Percentiles rank a stretch among this genome's conserved stretches.
Evolutionary conservation across 2,113 vertebrate species (phyloP).

Genomic region (Pithys albifrons): DNA sequence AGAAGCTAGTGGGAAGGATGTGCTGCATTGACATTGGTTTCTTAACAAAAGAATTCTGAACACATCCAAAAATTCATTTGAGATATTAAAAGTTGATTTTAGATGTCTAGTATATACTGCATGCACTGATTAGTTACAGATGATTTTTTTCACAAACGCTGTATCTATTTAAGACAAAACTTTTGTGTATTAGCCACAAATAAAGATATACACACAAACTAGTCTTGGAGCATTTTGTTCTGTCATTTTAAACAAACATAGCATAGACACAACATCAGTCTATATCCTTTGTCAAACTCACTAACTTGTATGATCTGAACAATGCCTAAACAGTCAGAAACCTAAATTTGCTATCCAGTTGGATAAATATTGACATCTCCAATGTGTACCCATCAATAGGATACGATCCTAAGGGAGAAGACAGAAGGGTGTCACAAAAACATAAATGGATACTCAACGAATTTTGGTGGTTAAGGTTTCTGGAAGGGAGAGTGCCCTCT

Average conservation of each 20-base stretch:
- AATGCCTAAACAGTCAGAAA: constrained; percentile 7
- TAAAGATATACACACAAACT: background rate
- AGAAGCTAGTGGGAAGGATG: background rate
- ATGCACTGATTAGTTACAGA: background rate
- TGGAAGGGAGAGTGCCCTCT: constrained; percentile 93
- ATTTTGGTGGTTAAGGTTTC: constrained; percentile 93
- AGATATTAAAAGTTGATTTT: background rate
- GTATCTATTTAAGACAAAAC: background rate
- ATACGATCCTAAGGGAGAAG: constrained; percentile 43
- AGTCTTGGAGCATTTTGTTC: background rate
- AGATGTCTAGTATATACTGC: background rate
- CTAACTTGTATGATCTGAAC: background rate
- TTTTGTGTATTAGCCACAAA: background rate
- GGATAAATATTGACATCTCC: background rate
- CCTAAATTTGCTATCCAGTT: background rate
- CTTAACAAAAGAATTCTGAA: background rate
- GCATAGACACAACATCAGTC: background rate
- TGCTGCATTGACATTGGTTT: background rate
- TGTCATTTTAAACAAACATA: background rate
- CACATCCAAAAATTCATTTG: background rate
- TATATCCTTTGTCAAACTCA: background rate
- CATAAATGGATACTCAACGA: constrained; percentile 84
- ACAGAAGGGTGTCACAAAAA: background rate
- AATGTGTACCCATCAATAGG: constrained; percentile 1
- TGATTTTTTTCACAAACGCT: background rate